Evolutionary conservation across 2,113 vertebrate genomes (phyloP), one percentile per base, ranked within the genome.

Genomic region (Peromyscus polionotus): DNA sequence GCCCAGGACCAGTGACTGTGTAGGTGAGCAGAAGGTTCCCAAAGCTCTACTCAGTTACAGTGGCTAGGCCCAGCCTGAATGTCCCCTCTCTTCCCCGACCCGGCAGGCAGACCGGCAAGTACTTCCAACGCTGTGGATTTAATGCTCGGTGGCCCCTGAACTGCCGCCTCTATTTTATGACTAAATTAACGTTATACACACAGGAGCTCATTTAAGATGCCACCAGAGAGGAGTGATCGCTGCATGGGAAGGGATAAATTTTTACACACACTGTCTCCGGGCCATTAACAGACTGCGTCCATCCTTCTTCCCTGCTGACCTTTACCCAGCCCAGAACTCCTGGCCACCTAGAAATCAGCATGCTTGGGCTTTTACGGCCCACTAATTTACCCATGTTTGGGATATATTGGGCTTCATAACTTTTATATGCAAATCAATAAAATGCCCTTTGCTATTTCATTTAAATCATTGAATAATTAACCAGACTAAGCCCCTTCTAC

Each of bases 361-460:
- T 91, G 97, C 94, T 97, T 88, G 61, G 88, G 94, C 59, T 98
- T 98, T 98, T 97, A 98, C 75, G 31, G 95, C 95, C 88, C 98
- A 90, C 98, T 98, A 96, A 98, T 98, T 97, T 97, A 97, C 97
- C 98, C 54, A 28, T 88, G 97, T 96, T 97, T 75, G 24, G 92
- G 45, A 94, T 97, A 93, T 97, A 98, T 80, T 93, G 68, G 33
- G 79, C 96, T 98, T 98, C 91, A 95, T 96, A 98, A 98, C 95
- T 98, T 98, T 98, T 97, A 98, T 97, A 97, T 98, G 98, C 97
- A 98, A 98, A 98, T 98, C 97, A 97, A 98, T 98, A 98, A 98
- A 98, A 98, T 97, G 57, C 92, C 93, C 97, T 98, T 97, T 96
- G 97, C 97, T 97, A 96, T 97, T 95, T 98, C 91, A 96, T 97